Evolutionary conservation across 2,888 invertebrate species (phyloP), one percentile per base, ranked within the genome.

Genomic region (Pomacea canaliculata): DNA sequence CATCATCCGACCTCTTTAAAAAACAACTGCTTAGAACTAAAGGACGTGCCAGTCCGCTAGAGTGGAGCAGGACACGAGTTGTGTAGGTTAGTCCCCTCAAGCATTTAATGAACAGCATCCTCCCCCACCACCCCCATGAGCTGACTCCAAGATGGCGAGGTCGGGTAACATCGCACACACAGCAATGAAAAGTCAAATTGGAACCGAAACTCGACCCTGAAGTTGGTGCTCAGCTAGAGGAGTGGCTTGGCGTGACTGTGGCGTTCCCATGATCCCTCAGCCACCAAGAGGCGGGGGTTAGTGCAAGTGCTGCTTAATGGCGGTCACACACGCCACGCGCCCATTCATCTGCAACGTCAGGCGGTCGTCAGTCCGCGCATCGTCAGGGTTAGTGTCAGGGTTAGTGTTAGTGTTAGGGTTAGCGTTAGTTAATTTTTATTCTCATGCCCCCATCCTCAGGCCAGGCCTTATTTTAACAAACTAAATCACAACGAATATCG

Each of bases 171-270:
- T 74, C 69, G 69, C 67, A 37, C 23, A 37, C 66, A 27, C 23
- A 69, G 67, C 60, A 74, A 74, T 62, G 69, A 74, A 74, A 74
- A 74, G 74, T 74, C 68, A 68, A 62, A 74, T 74, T 60, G 69
- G 74, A 7, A 9, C 10, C 10, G 74, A 74, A 74, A 74, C 48
- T 69, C 69, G 74, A 74, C 51, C 37, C 74, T n/a, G 10, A 13
- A 18, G 19, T 4, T 74, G 8, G 46, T 51, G 51, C 37, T 10
- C n/a, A 67, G 37, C 60, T 46, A 8, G 68, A 73, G 67, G 48
- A 10, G 68, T 59, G 48, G 12, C 10, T 19, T 74, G 68, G 46
- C 74, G 62, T 69, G 69, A 74, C 74, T 48, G 60, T 62, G 37
- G 74, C 69, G 27, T 68, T 23, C n/a, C 51, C 69, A 16, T 60